Evolutionary conservation across 2,113 vertebrate genomes (phyloP), one percentile per base, ranked within the genome.

Genomic region (Eulacestoma nigropectus): DNA sequence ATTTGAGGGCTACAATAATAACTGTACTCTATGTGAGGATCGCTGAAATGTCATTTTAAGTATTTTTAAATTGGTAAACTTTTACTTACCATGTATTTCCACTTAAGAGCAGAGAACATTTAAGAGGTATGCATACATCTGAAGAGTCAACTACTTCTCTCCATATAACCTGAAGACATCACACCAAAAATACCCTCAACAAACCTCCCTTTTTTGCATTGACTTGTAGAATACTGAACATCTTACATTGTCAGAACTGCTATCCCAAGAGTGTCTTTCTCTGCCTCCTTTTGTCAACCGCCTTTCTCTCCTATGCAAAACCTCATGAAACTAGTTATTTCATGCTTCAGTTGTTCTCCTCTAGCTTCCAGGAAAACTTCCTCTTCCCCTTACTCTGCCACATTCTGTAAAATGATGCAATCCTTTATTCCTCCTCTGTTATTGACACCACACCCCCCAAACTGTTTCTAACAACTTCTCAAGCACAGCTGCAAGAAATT

Each of bases 181-280:
- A 59, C 22, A 82, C 11, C 3, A 16, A 26, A 75, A 65, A 57
- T 46, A 42, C 4, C 0, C 6, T 4, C n/a, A 53, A 26, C 8
- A 64, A 50, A n/a, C 1, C 1, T 0, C 3, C 5, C 7, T 52
- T 25, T 70, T 75, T 26, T 64, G 37, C 20, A 69, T 2, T 68
- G 52, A 41, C 11, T 37, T 62, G 23, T 60, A 60, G 29, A 65
- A 67, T 23, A 67, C 30, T 29, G 11, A 84, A 32, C 17, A 68
- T 25, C 53, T 73, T 37, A 17, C 9, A 14, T 4, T n/a, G 39
- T 5, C 69, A 64, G 30, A 69, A 41, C 41, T 42, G 47, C 25
- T 23, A 21, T 4, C 23, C 13, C 57, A 50, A 30, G n/a, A 37
- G 12, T 17, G 46, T 46, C 60, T 72, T 62, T 47, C 35, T 41